Evolutionary conservation across 2,797 vertebrate genomes (phyloP).

Genomic region (Hoplostethus mediterraneus): DNA sequence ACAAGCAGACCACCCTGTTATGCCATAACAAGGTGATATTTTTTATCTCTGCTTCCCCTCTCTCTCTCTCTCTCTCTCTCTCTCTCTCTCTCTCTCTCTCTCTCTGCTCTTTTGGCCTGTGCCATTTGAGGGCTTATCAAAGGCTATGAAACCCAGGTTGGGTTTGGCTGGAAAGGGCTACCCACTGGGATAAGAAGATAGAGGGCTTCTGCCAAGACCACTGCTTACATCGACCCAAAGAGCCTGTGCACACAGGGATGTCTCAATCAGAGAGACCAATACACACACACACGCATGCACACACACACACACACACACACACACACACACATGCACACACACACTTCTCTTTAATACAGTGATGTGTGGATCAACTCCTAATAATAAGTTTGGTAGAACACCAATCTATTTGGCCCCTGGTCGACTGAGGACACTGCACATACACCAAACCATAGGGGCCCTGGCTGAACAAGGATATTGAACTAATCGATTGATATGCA

Average conservation of each 20-base stretch:
- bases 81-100: slow-evolving; percentile 8
- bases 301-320: neutral
- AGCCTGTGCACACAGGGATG: slow-evolving; percentile 57
- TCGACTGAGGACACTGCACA: too few relatives aligned
- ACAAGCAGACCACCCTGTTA: slow-evolving; percentile 70
- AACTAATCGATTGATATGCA: too few relatives aligned
- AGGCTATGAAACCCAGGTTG: slow-evolving; percentile 68
- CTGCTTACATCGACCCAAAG: slow-evolving; percentile 65
- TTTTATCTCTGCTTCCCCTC: slow-evolving; percentile 45
- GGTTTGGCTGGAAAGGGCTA: slow-evolving; percentile 57
- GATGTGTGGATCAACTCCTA: slow-evolving; percentile 16
- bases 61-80: slow-evolving; percentile 14
- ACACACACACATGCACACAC: slow-evolving; percentile 5
- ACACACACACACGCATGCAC: slow-evolving; percentile 19
- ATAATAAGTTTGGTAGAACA: slow-evolving; percentile 9
- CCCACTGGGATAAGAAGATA: slow-evolving; percentile 71
- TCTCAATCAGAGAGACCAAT: slow-evolving; percentile 66
- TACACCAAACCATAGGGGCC: too few relatives aligned
- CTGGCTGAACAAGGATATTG: too few relatives aligned
- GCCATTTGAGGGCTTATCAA: slow-evolving; percentile 73
- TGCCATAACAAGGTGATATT: slow-evolving; percentile 46
- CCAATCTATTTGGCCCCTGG: too few relatives aligned
- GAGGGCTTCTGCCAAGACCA: slow-evolving; percentile 71
- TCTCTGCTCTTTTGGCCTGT: slow-evolving; percentile 62
- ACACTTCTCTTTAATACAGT: slow-evolving; percentile 10